Base-by-base conservation (phyloP, 2,888 invertebrate genomes). In the Cecidostiba fungosa region DNA sequence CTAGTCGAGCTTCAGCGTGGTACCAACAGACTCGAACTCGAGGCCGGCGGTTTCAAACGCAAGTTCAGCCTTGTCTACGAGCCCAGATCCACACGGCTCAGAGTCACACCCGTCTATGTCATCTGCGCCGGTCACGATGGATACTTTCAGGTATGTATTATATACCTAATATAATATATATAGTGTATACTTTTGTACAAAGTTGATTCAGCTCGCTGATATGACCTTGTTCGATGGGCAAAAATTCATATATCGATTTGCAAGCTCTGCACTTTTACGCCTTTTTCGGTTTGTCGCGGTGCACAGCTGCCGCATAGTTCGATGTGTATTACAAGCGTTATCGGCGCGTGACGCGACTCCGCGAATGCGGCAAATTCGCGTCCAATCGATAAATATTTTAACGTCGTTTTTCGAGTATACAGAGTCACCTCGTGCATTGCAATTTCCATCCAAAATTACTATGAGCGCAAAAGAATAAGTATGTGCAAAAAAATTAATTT, bases 101-200 rank as follows among this genome's bases (percentile, higher is more conserved):
- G 95, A 89, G 96, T 97, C 85, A 95, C 97, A 59, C 97, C 98
- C 26, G 95, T 98, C 26, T 98, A 98, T 91, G 96, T 98, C 80
- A 95, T 97, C 89, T 97, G 97, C 92, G 94, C 95, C 89, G 96
- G 96, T 87, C 96, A 97, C 91, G 96, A 97, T 93, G 97, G 97
- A 54, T 94, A 94, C 89, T 97, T 98, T 92, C 87, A 89, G 88
- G 94, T 89, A 81, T 59, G 23, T 39, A 29, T 32, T 29, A 29
- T 5, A 29, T 16, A 23, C n/a, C n/a, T n/a, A n/a, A n/a, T n/a
- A n/a, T n/a, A n/a, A n/a, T n/a, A n/a, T n/a, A n/a, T n/a, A n/a
- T n/a, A n/a, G n/a, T n/a, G n/a, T n/a, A n/a, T n/a, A n/a, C n/a
- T n/a, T n/a, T n/a, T n/a, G n/a, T n/a, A n/a, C n/a, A n/a, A n/a